phyloP scores from a whole-genome alignment of 1,140 invertebrate genomes.

The Listronotus oregonensis region DNA sequence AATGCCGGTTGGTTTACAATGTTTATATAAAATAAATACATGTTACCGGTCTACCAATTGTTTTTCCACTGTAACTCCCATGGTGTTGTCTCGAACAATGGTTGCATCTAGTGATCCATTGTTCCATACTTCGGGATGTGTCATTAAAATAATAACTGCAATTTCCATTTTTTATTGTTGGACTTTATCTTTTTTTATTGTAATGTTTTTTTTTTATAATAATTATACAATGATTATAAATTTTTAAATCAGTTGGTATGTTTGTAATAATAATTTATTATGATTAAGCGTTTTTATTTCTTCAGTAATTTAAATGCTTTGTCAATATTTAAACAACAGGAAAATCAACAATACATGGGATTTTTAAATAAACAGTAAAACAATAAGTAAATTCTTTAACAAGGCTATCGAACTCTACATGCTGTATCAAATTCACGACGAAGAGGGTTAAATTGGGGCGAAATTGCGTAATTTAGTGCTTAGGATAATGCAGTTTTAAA shows the following conservation, averaged over 20 bases:
- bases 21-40: conserved; percentile 32
- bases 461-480: no score
- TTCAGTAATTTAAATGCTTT: no score
- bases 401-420: no score
- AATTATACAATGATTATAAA: background rate
- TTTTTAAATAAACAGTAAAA: no score
- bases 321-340: no score
- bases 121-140: conserved; percentile 24
- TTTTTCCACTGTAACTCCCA: conserved; percentile 31
- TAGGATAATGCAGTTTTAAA: no score
- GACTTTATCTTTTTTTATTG: background rate
- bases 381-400: no score
- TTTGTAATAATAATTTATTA: conserved; percentile 5
- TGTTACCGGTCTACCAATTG: conserved; percentile 27
- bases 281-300: no score
- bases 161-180: conserved; percentile 27
- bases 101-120: conserved; percentile 35
- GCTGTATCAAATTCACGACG: no score
- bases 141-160: conserved; percentile 36
- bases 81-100: conserved; percentile 29
- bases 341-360: no score
- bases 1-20: conserved; percentile 31
- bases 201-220: background rate
- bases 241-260: background rate
- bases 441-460: no score